Conservation (phyloP, 2,888 invertebrate species). For the Eumacrocentrus americanus region DNA sequence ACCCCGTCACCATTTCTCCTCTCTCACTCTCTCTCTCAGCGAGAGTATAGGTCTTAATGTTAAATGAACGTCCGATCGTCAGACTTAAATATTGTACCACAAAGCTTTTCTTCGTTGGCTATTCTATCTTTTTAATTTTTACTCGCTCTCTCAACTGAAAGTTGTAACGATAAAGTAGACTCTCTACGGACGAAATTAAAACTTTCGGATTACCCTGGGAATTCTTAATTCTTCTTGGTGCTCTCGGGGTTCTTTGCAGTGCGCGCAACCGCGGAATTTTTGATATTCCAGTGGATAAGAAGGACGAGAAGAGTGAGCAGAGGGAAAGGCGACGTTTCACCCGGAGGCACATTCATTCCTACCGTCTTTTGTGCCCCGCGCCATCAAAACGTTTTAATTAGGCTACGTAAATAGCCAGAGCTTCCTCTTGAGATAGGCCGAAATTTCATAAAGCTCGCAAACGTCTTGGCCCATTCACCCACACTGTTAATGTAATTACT, state of each 20-base stretch:
- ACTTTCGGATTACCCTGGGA: slow-evolving; percentile 15
- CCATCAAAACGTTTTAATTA: slow-evolving; percentile 34
- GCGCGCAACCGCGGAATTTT: slow-evolving; percentile 10
- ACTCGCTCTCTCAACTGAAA: background rate
- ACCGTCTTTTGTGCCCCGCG: slow-evolving; percentile 12
- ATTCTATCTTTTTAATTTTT: slow-evolving; percentile 2
- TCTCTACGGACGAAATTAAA: slow-evolving; percentile 19
- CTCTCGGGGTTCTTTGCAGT: slow-evolving; percentile 2
- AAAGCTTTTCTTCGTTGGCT: background rate
- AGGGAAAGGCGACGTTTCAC: slow-evolving; percentile 10
- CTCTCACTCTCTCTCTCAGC: background rate
- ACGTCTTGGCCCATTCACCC: background rate
- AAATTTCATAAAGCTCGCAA: slow-evolving; percentile 26
- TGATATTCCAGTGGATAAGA: slow-evolving; percentile 22
- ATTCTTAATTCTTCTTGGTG: slow-evolving; percentile 17
- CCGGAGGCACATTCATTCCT: slow-evolving; percentile 14
- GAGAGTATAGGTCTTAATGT: background rate
- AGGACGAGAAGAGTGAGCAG: slow-evolving; percentile 29
- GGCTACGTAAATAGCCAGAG: slow-evolving; percentile 30
- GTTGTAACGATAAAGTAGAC: slow-evolving; percentile 14
- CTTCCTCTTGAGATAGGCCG: slow-evolving; percentile 19
- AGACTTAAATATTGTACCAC: slow-evolving; percentile 7
- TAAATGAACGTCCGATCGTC: slow-evolving; percentile 10
- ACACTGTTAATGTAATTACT: slow-evolving; percentile 9
- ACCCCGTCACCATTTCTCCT: background rate